These are phyloP conservation scores for Castor canadensis DNA, from an alignment of 2,113 vertebrate species.

Conservation along the genomic window DNA sequence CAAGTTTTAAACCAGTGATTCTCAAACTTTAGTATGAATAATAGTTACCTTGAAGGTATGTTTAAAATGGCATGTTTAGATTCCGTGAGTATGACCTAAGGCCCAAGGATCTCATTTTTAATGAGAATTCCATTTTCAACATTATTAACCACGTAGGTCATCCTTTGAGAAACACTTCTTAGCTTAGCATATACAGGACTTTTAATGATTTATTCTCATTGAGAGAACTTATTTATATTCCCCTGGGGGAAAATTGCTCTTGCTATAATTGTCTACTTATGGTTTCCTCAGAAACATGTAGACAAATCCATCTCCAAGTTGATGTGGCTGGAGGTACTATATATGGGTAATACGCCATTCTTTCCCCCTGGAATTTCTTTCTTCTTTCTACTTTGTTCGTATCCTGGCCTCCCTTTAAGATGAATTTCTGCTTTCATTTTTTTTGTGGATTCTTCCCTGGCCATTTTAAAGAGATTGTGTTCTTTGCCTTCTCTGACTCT, in stretches of 20 bases:
- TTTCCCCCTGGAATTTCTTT: constrained; percentile 17
- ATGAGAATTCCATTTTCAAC: not conserved
- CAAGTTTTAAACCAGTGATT: constrained; percentile 18
- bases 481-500: not conserved
- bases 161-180: constrained; percentile 5
- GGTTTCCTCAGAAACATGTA: not conserved
- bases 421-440: not conserved
- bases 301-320: not conserved
- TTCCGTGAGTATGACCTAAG: not conserved
- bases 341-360: not conserved
- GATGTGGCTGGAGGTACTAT: not conserved
- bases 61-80: not conserved
- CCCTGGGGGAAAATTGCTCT: not conserved
- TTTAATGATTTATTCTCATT: constrained; percentile 2
- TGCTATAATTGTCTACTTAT: not conserved
- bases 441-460: constrained; percentile 24
- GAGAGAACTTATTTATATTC: not conserved
- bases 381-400: not conserved
- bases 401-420: constrained; percentile 7
- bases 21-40: constrained; percentile 28
- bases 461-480: constrained; percentile 32
- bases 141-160: not conserved
- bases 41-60: not conserved
- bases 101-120: not conserved
- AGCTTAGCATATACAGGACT: not conserved